phyloP scores from a whole-genome alignment of 2,888 invertebrate species.

The Nemotelus pantherinus region DNA sequence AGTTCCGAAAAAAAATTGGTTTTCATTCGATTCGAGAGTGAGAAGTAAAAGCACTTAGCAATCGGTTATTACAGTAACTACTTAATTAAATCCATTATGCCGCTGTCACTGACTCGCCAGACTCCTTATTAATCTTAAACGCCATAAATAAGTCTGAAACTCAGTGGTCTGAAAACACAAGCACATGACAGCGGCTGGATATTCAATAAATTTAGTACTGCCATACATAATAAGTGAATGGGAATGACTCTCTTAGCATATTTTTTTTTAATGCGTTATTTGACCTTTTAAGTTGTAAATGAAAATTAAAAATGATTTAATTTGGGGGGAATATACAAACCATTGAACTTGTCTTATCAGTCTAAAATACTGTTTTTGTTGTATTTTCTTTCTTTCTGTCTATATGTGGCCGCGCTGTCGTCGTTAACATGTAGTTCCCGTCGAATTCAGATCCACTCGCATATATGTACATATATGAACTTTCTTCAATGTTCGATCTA shows the following conservation, averaged over 20 bases:
- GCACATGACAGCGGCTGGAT: neutral
- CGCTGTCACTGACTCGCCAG: neutral
- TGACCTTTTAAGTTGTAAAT: conserved; percentile 20
- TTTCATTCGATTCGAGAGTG: conserved; percentile 5
- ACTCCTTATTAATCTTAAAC: neutral
- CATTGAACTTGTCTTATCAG: conserved; percentile 22
- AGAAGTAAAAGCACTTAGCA: conserved; percentile 33
- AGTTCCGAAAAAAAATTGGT: neutral
- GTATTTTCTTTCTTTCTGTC: neutral
- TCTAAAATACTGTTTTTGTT: neutral
- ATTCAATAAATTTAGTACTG: neutral
- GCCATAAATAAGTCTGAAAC: conserved; percentile 8
- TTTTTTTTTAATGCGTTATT: conserved; percentile 4
- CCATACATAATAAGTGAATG: neutral
- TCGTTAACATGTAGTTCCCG: neutral
- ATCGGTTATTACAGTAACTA: conserved; percentile 23
- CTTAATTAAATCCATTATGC: conserved; percentile 5
- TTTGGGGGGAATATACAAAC: neutral
- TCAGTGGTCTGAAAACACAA: neutral
- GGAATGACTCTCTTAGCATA: neutral
- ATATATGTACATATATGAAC: neutral
- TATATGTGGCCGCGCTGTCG: neutral
- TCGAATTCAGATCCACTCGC: conserved; percentile 8
- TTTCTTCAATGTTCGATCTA: conserved; percentile 27
- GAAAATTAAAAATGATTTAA: conserved; percentile 16